Conservation (phyloP, 2,888 invertebrate genomes). For the Fabriciana adippe region DNA sequence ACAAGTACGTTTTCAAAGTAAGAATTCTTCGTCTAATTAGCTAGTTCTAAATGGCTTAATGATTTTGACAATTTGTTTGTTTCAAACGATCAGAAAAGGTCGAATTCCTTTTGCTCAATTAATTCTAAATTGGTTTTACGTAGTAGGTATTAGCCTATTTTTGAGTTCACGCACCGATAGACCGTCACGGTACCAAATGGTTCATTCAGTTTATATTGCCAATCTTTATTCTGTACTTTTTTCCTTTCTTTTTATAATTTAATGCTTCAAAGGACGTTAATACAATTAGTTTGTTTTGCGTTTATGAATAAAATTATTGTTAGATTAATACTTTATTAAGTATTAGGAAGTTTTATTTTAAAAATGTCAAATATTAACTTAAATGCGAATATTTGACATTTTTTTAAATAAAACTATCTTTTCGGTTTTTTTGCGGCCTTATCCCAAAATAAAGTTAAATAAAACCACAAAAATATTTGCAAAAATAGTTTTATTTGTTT, state of each 20-base stretch:
- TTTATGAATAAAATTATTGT: too few species aligned
- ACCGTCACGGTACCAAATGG: neutral
- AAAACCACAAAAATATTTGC: too few species aligned
- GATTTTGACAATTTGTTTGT: slow-evolving; percentile 9
- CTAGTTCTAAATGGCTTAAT: neutral
- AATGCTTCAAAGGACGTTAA: neutral
- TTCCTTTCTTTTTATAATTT: neutral
- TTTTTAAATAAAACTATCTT: too few species aligned
- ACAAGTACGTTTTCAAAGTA: too few species aligned
- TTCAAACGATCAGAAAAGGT: slow-evolving; percentile 16
- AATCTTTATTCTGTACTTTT: neutral
- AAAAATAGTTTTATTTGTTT: neutral
- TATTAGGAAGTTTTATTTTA: too few species aligned
- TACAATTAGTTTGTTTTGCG: neutral
- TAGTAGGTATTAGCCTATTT: slow-evolving; percentile 13
- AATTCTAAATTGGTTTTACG: slow-evolving; percentile 16
- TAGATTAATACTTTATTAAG: too few species aligned
- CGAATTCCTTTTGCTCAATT: slow-evolving; percentile 8
- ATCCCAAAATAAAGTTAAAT: too few species aligned
- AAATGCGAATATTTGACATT: too few species aligned
- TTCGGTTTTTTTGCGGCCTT: too few species aligned
- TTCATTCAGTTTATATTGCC: neutral
- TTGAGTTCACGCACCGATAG: slow-evolving; percentile 8
- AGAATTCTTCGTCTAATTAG: too few species aligned
- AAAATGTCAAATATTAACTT: too few species aligned